Conservation (phyloP, 2,113 vertebrate genomes). For the human (Homo sapiens) region DNA sequence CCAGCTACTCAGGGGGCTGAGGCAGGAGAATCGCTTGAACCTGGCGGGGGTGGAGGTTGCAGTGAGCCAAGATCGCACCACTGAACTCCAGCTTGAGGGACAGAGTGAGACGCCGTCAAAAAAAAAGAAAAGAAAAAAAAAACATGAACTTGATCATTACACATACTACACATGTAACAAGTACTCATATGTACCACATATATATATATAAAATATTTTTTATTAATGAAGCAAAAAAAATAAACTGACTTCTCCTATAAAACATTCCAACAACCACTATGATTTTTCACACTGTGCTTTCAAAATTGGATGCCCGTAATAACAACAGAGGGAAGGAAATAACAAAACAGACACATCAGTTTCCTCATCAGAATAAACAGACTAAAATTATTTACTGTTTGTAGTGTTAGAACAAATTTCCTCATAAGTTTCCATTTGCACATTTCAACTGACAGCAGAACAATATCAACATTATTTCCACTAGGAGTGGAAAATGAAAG, state of each 20-base stretch:
- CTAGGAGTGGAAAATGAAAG: slow-evolving; percentile 61
- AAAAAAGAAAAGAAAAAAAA: too few species aligned
- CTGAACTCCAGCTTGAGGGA: too few species aligned
- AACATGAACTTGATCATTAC: neutral
- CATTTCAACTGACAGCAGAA: slow-evolving; percentile 59
- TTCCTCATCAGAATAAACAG: slow-evolving; percentile 47
- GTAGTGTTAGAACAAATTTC: slow-evolving; percentile 49
- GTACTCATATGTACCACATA: neutral
- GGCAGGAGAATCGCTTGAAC: too few species aligned
- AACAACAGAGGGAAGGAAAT: neutral
- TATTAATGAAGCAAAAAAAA: neutral
- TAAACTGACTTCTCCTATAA: neutral
- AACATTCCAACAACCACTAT: neutral
- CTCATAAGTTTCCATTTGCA: slow-evolving; percentile 1
- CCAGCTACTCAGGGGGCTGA: too few species aligned
- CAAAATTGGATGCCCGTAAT: neutral
- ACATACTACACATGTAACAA: neutral
- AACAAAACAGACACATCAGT: neutral
- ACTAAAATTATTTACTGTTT: slow-evolving; percentile 35
- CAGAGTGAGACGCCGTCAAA: too few species aligned
- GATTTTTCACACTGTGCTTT: slow-evolving; percentile 22
- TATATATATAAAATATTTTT: neutral
- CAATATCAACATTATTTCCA: slow-evolving; percentile 59
- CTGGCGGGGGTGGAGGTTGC: too few species aligned
- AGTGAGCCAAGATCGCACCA: too few species aligned